Conservation (phyloP, 2,888 invertebrate species). For the Eugnorisma glareosa region DNA sequence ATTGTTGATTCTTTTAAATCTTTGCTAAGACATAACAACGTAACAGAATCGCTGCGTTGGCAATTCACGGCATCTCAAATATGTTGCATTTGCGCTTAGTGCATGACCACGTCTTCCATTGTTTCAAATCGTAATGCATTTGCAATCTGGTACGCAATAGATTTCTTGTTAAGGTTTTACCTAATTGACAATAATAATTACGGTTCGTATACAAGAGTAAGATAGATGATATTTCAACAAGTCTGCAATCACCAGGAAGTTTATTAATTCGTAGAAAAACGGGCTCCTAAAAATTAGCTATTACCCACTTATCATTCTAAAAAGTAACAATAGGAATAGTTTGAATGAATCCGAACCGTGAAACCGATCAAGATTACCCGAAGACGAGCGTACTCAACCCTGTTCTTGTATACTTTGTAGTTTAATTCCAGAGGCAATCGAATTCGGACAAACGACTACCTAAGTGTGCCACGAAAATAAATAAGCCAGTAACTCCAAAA, state of each 20-base stretch:
- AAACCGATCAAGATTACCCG: background rate
- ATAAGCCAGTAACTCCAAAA: background rate
- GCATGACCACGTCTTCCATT: constrained; percentile 8
- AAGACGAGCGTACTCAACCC: background rate
- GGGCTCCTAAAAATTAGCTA: background rate
- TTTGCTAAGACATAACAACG: background rate
- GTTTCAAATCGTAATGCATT: constrained; percentile 6
- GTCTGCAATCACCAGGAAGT: background rate
- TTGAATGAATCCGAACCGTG: background rate
- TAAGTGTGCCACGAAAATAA: background rate
- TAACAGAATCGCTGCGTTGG: background rate
- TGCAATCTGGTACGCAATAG: background rate
- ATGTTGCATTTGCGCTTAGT: background rate
- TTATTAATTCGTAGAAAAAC: background rate
- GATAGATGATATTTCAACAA: background rate
- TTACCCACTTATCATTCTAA: background rate
- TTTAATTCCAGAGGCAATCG: background rate
- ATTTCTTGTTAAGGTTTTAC: background rate
- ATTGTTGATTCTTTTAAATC: background rate
- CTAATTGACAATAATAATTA: background rate
- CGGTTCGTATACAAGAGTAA: background rate
- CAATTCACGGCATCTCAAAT: background rate
- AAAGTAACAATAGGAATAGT: background rate
- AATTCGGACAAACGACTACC: background rate
- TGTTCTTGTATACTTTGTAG: background rate